phyloP scores from a whole-genome alignment of 2,797 vertebrate species.

The Parotocinclus haroldoi region DNA sequence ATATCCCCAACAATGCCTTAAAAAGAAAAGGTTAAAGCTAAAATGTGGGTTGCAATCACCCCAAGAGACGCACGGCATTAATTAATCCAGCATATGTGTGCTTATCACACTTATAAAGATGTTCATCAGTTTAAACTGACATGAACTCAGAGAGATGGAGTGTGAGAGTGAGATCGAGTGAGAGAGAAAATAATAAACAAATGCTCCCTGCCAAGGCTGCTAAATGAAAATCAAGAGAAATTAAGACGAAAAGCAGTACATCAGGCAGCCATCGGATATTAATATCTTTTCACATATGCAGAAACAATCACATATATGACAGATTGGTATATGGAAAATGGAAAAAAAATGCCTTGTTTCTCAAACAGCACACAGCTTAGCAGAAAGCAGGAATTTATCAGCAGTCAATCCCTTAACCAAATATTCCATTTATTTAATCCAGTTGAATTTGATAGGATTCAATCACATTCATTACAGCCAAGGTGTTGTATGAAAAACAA shows the following conservation, averaged over 20 bases:
- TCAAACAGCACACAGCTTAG: conserved; percentile 6
- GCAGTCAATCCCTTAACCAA: neutral
- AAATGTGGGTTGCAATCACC: conserved; percentile 48
- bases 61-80: conserved; percentile 56
- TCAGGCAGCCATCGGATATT: conserved; percentile 19
- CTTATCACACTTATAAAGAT: conserved; percentile 47
- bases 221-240: conserved; percentile 27
- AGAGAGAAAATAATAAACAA: conserved; percentile 16
- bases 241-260: conserved; percentile 10
- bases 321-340: conserved; percentile 27
- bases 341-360: conserved; percentile 6
- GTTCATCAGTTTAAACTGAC: conserved; percentile 47
- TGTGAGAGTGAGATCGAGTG: neutral
- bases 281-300: conserved; percentile 11
- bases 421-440: too few species aligned
- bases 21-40: conserved; percentile 59
- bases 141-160: conserved; percentile 15
- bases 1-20: conserved; percentile 61
- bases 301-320: conserved; percentile 12
- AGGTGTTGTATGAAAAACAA: too few species aligned
- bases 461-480: too few species aligned
- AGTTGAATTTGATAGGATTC: too few species aligned
- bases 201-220: conserved; percentile 21
- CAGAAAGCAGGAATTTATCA: neutral
- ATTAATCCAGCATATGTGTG: conserved; percentile 65